Evolutionary conservation across 1,140 invertebrate genomes (phyloP), one percentile per base, ranked within the genome.

Genomic region (Bombus superbus): DNA sequence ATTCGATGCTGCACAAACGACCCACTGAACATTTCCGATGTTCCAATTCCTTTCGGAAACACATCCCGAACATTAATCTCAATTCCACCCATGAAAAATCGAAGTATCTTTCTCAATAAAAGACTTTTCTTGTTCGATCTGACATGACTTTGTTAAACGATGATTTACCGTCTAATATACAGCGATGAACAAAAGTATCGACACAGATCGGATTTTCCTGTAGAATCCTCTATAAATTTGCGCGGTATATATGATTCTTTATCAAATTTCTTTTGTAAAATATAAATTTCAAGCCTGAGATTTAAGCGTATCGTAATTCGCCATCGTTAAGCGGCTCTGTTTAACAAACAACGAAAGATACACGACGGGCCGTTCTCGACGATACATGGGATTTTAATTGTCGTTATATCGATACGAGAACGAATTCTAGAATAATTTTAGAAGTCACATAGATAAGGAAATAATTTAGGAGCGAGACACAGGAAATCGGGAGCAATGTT

Each of bases 1-100:
- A 44, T 42, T 18, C 68, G 15, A 71, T 72, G 18, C 38, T 81
- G 22, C 11, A 15, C 80, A 74, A 82, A 82, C 53, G 38, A 73
- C 44, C 32, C 68, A 40, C 9, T 35, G 44, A 62, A 62, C 40
- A 62, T 62, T 62, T 40, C 40, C 69, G n/a, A 32, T 62, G 53
- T 44, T 42, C 78, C n/a, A 40, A 10, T 81, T 81, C n/a, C 47
- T 66, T 75, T 75, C 59, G 13, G 75, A 75, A 75, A 64, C 62
- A 32, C 8, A 32, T 82, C n/a, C 28, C 81, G 10, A 47, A 4
- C 22, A 38, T 75, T 35, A 28, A 82, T n/a, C 40, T 42, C 28
- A n/a, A 42, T 35, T 47, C 22, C 32, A 15, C 1, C 25, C 6
- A 53, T 53, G n/a, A 15, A 42, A 64, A 44, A 25, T 81, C 38